Conservation (phyloP, 1,140 invertebrate genomes). For the Bombyx mandarina region DNA sequence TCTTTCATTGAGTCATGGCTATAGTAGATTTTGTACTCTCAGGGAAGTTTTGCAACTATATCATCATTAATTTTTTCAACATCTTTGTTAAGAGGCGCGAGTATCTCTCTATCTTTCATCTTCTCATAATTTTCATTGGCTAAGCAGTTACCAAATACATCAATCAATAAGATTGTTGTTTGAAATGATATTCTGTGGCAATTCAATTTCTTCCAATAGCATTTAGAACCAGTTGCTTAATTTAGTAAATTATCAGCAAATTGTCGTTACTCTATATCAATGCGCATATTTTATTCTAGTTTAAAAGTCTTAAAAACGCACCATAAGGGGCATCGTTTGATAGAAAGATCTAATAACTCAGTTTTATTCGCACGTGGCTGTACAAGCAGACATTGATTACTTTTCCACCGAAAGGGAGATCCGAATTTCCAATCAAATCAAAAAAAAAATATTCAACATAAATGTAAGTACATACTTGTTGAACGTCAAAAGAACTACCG, state of each 20-base stretch:
- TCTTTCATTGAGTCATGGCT: constrained; percentile 14
- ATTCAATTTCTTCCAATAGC: constrained; percentile 18
- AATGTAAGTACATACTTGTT: too few relatives aligned
- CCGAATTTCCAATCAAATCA: too few relatives aligned
- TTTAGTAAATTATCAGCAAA: constrained; percentile 16
- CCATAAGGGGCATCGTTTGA: constrained; percentile 14
- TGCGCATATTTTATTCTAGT: constrained; percentile 15
- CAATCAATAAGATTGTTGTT: constrained; percentile 13
- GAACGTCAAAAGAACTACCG: too few relatives aligned
- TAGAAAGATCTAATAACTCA: constrained; percentile 21
- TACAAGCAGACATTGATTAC: too few relatives aligned
- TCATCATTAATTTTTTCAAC: constrained; percentile 17
- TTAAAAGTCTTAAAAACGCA: constrained; percentile 18
- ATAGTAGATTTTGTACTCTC: constrained; percentile 2
- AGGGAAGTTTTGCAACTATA: constrained; percentile 13
- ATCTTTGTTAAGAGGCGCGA: constrained; percentile 14
- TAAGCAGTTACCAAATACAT: constrained; percentile 12
- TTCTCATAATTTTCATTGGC: constrained; percentile 7
- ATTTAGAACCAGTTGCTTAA: constrained; percentile 13
- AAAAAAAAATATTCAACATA: too few relatives aligned
- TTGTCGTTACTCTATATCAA: constrained; percentile 6
- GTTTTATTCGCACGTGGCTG: constrained; percentile 7
- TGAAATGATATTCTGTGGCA: constrained; percentile 17
- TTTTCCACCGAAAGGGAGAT: too few relatives aligned
- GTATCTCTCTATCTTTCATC: constrained; percentile 15